phyloP scores from a whole-genome alignment of 2,797 vertebrate species.

The Rhyacichthys aspro region DNA sequence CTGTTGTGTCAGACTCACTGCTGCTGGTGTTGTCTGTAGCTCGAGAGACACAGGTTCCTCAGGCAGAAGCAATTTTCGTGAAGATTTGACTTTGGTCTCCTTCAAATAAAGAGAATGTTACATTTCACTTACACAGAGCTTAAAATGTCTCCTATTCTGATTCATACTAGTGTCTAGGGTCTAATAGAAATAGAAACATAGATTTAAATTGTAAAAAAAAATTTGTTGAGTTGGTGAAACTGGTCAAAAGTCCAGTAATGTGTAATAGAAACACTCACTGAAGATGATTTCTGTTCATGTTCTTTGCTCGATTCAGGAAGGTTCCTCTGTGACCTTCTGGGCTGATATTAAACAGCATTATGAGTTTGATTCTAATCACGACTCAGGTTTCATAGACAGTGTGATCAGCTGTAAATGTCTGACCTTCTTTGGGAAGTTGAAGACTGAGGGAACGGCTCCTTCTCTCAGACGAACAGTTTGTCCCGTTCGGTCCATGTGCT shows the following conservation, averaged over 20 bases:
- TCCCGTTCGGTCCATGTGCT: slow-evolving; percentile 2
- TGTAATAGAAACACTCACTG: too few relatives aligned
- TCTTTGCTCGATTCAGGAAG: too few relatives aligned
- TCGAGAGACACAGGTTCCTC: background rate
- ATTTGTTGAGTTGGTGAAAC: too few relatives aligned
- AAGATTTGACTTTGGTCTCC: background rate
- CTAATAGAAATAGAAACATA: too few relatives aligned
- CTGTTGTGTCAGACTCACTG: background rate
- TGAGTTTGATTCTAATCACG: too few relatives aligned
- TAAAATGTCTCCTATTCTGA: too few relatives aligned
- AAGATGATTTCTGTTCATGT: background rate
- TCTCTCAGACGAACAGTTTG: background rate
- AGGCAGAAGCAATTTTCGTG: background rate
- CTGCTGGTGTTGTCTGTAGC: background rate
- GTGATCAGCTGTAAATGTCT: too few relatives aligned
- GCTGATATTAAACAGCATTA: background rate
- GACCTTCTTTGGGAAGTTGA: background rate
- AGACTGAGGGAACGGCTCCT: background rate
- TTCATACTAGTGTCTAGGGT: too few relatives aligned
- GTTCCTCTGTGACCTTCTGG: background rate
- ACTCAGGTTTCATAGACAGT: too few relatives aligned
- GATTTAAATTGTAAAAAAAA: too few relatives aligned
- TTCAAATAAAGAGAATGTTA: background rate
- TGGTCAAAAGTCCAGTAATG: too few relatives aligned
- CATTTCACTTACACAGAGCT: too few relatives aligned